Base-by-base conservation (phyloP, 2,797 vertebrate genomes). In the Cyprinodon diabolis region DNA sequence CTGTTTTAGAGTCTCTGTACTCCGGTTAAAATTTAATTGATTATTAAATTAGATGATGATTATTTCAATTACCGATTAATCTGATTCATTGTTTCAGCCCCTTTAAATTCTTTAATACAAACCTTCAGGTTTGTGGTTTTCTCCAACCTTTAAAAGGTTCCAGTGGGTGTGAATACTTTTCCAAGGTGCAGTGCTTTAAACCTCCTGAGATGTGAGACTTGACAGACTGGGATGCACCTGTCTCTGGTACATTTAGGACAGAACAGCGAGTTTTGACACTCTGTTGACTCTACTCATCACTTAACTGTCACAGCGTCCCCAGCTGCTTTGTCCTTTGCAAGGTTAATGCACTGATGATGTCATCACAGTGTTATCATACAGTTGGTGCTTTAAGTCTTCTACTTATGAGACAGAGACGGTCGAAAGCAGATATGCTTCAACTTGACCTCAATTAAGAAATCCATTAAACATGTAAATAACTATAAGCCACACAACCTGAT, bases 371-470 rank as follows among this genome's bases (percentile, higher is more conserved):
- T 63, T 52, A 62, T 60, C 49, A 35, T 21, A 40, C 8, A 25
- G 63, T 66, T 68, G 25, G 30, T 69, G 51, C 55, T 74, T 55
- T 60, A 58, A 40, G 43, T 71, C 70, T 54, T 58, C 69, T 67
- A 47, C 25, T 58, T 71, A 45, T 71, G 76, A 75, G 77, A 77
- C 74, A 40, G 74, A 56, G 35, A 51, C 1, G 30, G 68, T 80
- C 43, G 4, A 66, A 75, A 40, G 78, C 74, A 55, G 76, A 76
- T 63, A 83, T 76, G 79, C 86, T 88, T 90, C 86, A 70, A 85
- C 87, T 90, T 90, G 91, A 95, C 93, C 93, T 90, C 92, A 94
- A 94, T 94, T 95, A 94, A 85, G 75, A 83, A 90, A 90, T 86
- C 91, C 90, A 94, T 94, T 93, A 93, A 83, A 86, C 80, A 92